Percentiles rank a stretch among this genome's conserved stretches.
Evolutionary conservation across 2,888 invertebrate species (phyloP).

Genomic region (Cryptocheilus praepositus): DNA sequence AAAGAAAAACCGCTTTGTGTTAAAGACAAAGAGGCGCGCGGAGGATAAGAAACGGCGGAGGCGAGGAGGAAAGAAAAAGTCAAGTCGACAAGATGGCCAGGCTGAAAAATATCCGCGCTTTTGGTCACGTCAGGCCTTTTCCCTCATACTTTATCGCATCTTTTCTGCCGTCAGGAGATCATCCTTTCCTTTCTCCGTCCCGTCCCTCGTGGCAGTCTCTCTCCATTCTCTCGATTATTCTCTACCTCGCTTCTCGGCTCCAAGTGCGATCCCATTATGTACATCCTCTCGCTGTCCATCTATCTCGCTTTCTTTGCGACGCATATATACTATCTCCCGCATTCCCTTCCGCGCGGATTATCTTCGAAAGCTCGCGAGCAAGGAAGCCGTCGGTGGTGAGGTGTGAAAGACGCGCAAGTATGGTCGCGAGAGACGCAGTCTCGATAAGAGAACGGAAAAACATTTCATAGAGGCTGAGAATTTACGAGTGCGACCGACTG

Average conservation of each 20-base stretch:
- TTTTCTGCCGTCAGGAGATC: not conserved
- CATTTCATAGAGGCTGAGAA: too few relatives aligned
- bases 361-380: not conserved
- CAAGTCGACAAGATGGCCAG: not conserved
- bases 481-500: too few relatives aligned
- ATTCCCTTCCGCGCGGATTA: not conserved
- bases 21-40: too few relatives aligned
- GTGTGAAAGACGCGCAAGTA: too few relatives aligned
- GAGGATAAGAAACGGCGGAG: not conserved
- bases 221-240: not conserved
- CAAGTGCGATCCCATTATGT: constrained; percentile 1
- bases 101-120: not conserved
- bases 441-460: too few relatives aligned
- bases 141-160: not conserved
- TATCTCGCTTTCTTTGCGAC: not conserved
- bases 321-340: not conserved
- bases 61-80: not conserved
- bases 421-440: too few relatives aligned
- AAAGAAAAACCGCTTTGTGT: too few relatives aligned
- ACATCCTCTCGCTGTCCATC: constrained; percentile 1
- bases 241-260: constrained; percentile 4
- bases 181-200: not conserved
- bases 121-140: constrained; percentile 4
- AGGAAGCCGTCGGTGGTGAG: too few relatives aligned
- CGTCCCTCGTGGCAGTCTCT: not conserved